Evolutionary conservation across 2,888 invertebrate genomes (phyloP).

Genomic region (Callyntrura sp.): DNA sequence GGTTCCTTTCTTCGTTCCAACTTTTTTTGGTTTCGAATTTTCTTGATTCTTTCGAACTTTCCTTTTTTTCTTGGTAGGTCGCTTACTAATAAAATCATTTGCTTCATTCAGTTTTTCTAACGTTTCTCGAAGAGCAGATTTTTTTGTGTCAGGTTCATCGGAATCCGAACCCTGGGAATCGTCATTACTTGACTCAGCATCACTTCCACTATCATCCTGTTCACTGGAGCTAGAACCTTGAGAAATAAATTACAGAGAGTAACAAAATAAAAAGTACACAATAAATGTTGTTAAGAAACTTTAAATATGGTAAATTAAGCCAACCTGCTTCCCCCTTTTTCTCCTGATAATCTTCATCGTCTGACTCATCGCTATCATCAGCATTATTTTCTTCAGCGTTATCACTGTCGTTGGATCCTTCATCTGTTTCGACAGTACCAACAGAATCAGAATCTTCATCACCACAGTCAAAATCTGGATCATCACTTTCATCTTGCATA

Average conservation of each 20-base stretch:
- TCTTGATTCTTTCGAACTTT: slow-evolving; percentile 71
- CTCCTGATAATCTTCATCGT: slow-evolving; percentile 76
- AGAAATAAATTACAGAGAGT: neutral
- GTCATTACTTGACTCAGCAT: slow-evolving; percentile 62
- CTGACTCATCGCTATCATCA: slow-evolving; percentile 88
- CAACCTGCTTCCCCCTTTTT: slow-evolving; percentile 12
- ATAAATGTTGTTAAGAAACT: neutral
- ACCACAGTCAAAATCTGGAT: slow-evolving; percentile 81
- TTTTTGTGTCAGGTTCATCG: slow-evolving; percentile 74
- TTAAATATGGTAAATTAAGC: neutral
- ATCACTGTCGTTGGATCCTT: slow-evolving; percentile 51
- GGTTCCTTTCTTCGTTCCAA: neutral
- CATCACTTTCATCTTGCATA: slow-evolving; percentile 81
- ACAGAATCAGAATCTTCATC: slow-evolving; percentile 75
- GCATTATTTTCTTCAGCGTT: slow-evolving; percentile 93
- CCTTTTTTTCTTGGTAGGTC: slow-evolving; percentile 75
- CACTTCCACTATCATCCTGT: slow-evolving; percentile 49
- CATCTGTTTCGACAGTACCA: slow-evolving; percentile 56
- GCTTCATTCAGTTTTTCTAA: slow-evolving; percentile 81
- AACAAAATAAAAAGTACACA: neutral
- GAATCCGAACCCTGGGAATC: slow-evolving; percentile 73
- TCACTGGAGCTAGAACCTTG: slow-evolving; percentile 32
- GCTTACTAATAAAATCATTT: slow-evolving; percentile 45
- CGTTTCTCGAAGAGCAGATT: slow-evolving; percentile 79
- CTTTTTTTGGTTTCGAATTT: slow-evolving; percentile 32